Conservation (phyloP, 2,113 vertebrate genomes). For the Camelus dromedarius region DNA sequence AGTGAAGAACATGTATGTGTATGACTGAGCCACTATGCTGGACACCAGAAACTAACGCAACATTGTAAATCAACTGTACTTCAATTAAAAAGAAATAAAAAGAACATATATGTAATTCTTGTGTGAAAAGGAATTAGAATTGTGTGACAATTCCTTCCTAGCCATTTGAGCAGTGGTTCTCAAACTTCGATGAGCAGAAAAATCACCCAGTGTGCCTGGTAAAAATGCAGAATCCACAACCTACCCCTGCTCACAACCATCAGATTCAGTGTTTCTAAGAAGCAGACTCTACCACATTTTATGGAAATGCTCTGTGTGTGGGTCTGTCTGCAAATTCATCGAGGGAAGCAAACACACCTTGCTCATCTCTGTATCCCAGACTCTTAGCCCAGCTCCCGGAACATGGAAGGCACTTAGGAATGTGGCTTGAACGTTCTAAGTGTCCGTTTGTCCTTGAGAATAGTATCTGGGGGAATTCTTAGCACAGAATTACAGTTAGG, state of each 20-base stretch:
- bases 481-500: neutral
- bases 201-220: neutral
- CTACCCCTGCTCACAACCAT: too few species aligned
- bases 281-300: neutral
- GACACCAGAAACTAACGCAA: too few species aligned
- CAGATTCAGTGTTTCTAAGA: neutral
- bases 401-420: neutral
- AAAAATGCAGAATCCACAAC: neutral
- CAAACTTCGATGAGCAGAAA: slow-evolving; percentile 8
- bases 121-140: neutral
- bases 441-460: neutral
- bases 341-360: neutral
- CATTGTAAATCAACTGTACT: too few species aligned
- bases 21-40: too few species aligned
- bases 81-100: neutral
- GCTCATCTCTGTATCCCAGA: neutral
- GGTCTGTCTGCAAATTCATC: neutral
- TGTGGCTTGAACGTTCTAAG: neutral
- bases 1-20: neutral
- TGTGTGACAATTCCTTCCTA: neutral
- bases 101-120: neutral
- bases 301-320: neutral
- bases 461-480: neutral
- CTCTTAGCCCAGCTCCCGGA: neutral
- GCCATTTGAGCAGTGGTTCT: neutral